Evolutionary conservation across 2,888 invertebrate species (phyloP), one percentile per base, ranked within the genome.

Genomic region (Pyrrhia umbra): DNA sequence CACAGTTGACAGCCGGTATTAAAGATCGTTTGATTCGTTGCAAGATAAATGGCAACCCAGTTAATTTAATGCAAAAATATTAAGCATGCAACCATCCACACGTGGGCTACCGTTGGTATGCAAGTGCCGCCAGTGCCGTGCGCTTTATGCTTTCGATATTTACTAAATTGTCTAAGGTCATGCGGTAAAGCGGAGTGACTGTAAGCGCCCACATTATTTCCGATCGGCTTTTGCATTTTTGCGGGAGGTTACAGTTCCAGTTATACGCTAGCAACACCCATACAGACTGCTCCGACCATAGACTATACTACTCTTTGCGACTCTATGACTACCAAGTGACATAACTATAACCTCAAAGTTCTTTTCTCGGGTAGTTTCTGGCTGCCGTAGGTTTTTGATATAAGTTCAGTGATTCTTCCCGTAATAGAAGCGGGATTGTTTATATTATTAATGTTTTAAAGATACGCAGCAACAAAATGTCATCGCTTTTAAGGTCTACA

Each of bases 401-500:
- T 20, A 56, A 70, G 46, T 59, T 45, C 30, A 55, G 58, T 63
- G 67, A 66, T 77, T 64, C 18, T 67, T 60, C 13, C 58, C 21
- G 10, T 45, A 40, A 46, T 20, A 46, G 10, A 52, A 51, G 34
- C 21, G 23, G 15, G 23, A 37, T 39, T 52, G 21, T n/a, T 20
- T 56, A 0, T 6, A 42, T 46, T 46, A 55, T 78, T 77, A 72
- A 84, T 85, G 81, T 63, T 60, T 58, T 82, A 78, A 66, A 68
- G 68, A 69, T 68, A 40, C 15, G 57, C 47, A 52, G 45, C 61
- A 70, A 47, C 63, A 93, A 75, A 78, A 96, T 96, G 96, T 96
- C 96, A 83, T 96, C 96, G 70, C 95, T 96, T 77, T 89, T 96
- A 84, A 95, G 97, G 81, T 97, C 97, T 56, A 97, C 97, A 34